A percentile compares a stretch with the other conserved stretches of the same genome.
phyloP scores from a whole-genome alignment of 2,888 invertebrate species.

The Apamea crenata region DNA sequence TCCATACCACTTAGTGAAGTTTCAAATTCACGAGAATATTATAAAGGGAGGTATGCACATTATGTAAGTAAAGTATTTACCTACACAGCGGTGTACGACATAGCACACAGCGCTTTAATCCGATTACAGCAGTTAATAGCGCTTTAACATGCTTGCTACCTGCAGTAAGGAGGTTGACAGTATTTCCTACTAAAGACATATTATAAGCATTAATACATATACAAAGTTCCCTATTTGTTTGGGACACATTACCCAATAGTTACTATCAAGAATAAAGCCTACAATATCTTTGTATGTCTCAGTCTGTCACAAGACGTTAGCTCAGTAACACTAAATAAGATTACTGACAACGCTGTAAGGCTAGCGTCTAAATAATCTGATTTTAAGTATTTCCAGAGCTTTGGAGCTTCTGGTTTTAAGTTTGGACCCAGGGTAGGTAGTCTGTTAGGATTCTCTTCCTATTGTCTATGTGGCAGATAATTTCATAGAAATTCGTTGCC shows the following conservation, averaged over 20 bases:
- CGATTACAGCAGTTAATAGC: slow-evolving; percentile 52
- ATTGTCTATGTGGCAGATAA: neutral
- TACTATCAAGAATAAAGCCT: neutral
- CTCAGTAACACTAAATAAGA: neutral
- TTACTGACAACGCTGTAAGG: neutral
- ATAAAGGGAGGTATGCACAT: slow-evolving; percentile 17
- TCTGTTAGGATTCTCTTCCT: too few relatives aligned
- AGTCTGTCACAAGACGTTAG: neutral
- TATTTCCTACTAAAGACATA: neutral
- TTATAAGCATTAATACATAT: neutral
- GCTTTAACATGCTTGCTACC: slow-evolving; percentile 54
- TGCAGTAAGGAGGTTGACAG: slow-evolving; percentile 25
- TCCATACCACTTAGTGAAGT: neutral
- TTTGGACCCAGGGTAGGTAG: too few relatives aligned
- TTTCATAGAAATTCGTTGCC: neutral
- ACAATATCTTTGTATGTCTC: neutral
- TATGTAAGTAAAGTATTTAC: slow-evolving; percentile 28
- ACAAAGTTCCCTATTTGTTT: neutral
- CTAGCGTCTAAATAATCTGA: too few relatives aligned
- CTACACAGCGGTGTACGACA: slow-evolving; percentile 18
- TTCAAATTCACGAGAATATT: slow-evolving; percentile 15
- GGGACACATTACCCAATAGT: neutral
- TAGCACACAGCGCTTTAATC: slow-evolving; percentile 50
- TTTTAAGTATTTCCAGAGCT: too few relatives aligned
- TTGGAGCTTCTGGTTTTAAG: too few relatives aligned